Evolutionary conservation across 2,888 invertebrate genomes (phyloP), one percentile per base, ranked within the genome.

Genomic region (Tenthredo amoena): DNA sequence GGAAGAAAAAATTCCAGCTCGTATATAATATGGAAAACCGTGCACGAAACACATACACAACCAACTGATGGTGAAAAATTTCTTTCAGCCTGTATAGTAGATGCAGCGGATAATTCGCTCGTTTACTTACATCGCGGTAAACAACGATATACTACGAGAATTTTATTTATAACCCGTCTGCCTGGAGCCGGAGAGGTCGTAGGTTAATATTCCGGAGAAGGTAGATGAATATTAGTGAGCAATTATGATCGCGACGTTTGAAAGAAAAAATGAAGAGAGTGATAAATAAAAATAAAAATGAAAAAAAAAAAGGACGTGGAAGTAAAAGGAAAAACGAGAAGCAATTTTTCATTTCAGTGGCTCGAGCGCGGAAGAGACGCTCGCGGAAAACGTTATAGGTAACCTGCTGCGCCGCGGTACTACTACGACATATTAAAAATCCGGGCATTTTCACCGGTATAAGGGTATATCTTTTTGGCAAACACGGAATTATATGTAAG

Each of bases 401-500:
- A 34, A 18, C 34, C 37, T 0, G 71, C 12, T 18, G 37, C 34
- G 74, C 31, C 26, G 76, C n/a, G 55, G 2, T 9, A 21, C 31
- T 26, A 18, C 62, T 58, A 47, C 68, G 34, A 68, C 83, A 83
- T 83, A 83, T 83, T 83, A 83, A 83, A 83, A 83, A 83, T 83
- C 83, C 43, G 43, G 37, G 34, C 47, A 83, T 81, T 58, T 81
- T 81, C 62, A 81, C 31, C 81, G 65, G 7, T 50, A 68, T 68
- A 74, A 40, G 43, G 72, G 43, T 74, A 71, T 68, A 93, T 93
- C 93, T 92, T 92, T 95, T 95, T 94, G 94, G 95, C 95, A 95
- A 95, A 95, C 93, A 95, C 94, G 95, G 94, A 95, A 95, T 95
- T 95, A 94, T 94, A 94, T 94, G 95, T 95, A 95, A 95, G 95